Conservation (phyloP, 2,888 invertebrate genomes). For the Quadroppia sp. region DNA sequence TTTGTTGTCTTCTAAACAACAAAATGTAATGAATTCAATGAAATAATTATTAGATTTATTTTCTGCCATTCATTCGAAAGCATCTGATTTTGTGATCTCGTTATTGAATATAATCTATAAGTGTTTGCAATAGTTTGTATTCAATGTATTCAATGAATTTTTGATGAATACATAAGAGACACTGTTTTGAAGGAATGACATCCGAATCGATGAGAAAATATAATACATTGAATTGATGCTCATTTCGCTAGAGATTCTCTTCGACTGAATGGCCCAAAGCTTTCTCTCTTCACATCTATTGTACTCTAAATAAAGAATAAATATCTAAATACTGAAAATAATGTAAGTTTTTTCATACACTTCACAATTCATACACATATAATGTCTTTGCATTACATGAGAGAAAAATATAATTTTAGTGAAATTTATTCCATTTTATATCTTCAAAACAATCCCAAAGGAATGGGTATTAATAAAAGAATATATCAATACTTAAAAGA, state of each 20-base stretch:
- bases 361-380: background rate
- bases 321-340: background rate
- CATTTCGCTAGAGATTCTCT: background rate
- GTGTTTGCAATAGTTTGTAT: too few relatives aligned
- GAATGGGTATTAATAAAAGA: background rate
- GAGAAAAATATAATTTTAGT: background rate
- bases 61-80: too few relatives aligned
- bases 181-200: too few relatives aligned
- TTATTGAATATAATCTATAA: too few relatives aligned
- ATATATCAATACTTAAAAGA: background rate
- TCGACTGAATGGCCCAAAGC: background rate
- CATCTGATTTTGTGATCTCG: too few relatives aligned
- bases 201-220: too few relatives aligned
- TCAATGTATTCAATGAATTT: too few relatives aligned
- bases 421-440: background rate
- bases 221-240: conserved; percentile 3
- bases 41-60: too few relatives aligned
- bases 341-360: too few relatives aligned
- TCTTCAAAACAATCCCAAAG: background rate
- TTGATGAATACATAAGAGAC: too few relatives aligned
- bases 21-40: too few relatives aligned
- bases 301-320: background rate
- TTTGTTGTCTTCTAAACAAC: too few relatives aligned
- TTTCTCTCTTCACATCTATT: conserved; percentile 4
- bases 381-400: background rate